A percentile compares a stretch with the other conserved stretches of the same genome.
Conservation (phyloP, 2,888 invertebrate genomes). For the Agonopterix heracliana region DNA sequence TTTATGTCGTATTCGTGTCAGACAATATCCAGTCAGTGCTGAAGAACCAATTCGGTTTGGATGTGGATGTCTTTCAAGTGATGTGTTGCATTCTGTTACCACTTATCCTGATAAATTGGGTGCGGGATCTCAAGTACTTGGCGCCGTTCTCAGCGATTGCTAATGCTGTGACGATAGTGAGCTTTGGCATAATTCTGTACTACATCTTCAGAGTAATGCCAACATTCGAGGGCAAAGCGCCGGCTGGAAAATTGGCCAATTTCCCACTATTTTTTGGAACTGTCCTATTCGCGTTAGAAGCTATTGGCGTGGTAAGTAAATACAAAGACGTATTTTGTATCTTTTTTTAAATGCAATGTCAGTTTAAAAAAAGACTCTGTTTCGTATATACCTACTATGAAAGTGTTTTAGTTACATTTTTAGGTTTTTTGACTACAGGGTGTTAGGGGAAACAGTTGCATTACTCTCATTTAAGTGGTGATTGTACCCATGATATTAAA, state of each 20-base stretch:
- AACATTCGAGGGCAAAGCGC: conserved; percentile 76
- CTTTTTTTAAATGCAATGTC: neutral
- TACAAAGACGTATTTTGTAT: neutral
- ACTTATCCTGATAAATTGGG: conserved; percentile 87
- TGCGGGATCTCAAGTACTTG: conserved; percentile 88
- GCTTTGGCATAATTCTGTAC: conserved; percentile 90
- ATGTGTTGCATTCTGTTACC: conserved; percentile 85
- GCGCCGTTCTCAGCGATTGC: conserved; percentile 94
- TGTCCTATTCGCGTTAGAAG: conserved; percentile 96
- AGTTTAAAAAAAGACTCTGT: too few relatives aligned
- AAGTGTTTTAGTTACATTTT: too few relatives aligned
- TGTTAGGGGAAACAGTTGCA: too few relatives aligned
- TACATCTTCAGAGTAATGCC: conserved; percentile 87
- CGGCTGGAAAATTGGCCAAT: conserved; percentile 79
- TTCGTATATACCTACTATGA: too few relatives aligned
- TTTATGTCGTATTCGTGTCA: conserved; percentile 96
- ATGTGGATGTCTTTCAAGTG: conserved; percentile 77
- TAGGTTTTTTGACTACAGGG: too few relatives aligned
- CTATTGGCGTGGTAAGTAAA: conserved; percentile 89
- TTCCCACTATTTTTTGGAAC: conserved; percentile 97
- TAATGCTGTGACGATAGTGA: conserved; percentile 87
- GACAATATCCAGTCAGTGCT: conserved; percentile 86
- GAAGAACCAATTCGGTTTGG: conserved; percentile 65
- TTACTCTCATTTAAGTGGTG: too few relatives aligned
- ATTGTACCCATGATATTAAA: too few relatives aligned